A percentile compares a stretch with the other conserved stretches of the same genome.
phyloP scores from a whole-genome alignment of 2,113 vertebrate species.

The Megaceryle maxima region DNA sequence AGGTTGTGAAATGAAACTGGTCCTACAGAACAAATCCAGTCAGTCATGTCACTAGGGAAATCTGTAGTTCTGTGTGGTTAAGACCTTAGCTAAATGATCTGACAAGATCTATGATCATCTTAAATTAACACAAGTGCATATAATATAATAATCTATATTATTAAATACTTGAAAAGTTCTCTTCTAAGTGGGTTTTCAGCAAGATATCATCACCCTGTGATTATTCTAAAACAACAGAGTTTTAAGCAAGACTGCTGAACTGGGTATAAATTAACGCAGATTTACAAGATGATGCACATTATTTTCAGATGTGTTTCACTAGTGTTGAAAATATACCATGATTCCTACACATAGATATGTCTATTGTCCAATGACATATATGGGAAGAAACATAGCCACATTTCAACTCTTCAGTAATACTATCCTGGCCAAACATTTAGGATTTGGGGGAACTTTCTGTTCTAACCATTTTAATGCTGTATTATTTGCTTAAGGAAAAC shows the following conservation, averaged over 20 bases:
- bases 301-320: accelerated
- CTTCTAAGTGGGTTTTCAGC: not conserved
- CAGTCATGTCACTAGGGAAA: not conserved
- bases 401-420: not conserved
- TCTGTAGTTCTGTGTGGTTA: not conserved
- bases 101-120: not conserved
- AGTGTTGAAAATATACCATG: not conserved
- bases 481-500: not conserved
- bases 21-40: not conserved
- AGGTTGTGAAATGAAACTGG: not conserved
- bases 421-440: not conserved
- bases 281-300: not conserved
- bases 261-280: not conserved
- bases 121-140: not conserved
- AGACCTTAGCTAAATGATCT: not conserved
- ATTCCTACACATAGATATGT: not conserved
- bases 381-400: not conserved
- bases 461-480: not conserved
- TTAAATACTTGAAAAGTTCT: not conserved
- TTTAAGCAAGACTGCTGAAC: not conserved
- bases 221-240: not conserved
- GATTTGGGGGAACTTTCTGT: not conserved
- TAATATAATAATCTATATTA: not conserved
- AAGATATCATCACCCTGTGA: not conserved
- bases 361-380: not conserved